A percentile compares a stretch with the other conserved stretches of the same genome.
Conservation (phyloP, 2,797 vertebrate genomes). For the Tarsius wallacei region DNA sequence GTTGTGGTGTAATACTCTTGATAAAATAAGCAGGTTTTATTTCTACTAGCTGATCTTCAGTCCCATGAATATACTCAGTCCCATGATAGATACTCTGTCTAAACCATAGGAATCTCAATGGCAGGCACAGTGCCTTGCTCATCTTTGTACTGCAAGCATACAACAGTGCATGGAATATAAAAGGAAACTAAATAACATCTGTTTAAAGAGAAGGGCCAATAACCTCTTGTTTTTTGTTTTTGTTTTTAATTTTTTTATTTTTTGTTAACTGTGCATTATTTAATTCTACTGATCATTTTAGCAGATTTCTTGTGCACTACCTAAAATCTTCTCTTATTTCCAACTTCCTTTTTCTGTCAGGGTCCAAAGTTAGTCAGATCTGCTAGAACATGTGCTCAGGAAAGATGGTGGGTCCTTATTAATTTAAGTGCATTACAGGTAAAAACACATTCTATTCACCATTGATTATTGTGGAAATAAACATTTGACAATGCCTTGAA, state of each 20-base stretch:
- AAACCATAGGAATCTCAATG: background rate
- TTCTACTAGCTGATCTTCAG: background rate
- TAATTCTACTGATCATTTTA: background rate
- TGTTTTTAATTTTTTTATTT: background rate
- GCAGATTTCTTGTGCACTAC: background rate
- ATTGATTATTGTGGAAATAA: background rate
- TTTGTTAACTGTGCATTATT: background rate
- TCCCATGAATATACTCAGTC: background rate
- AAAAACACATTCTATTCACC: background rate
- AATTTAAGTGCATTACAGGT: background rate
- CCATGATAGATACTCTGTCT: background rate
- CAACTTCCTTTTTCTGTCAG: background rate
- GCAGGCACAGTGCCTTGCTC: background rate
- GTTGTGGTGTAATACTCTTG: background rate
- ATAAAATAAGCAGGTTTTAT: background rate
- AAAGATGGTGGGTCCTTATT: background rate
- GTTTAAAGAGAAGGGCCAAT: background rate
- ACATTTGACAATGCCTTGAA: background rate
- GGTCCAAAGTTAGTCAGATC: background rate
- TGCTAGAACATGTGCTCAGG: background rate
- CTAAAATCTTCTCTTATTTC: background rate
- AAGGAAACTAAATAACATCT: background rate
- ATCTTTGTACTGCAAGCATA: background rate
- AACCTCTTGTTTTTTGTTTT: background rate
- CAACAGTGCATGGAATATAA: background rate